Base-by-base conservation (phyloP, 1,140 invertebrate species). In the Adelges cooleyi region DNA sequence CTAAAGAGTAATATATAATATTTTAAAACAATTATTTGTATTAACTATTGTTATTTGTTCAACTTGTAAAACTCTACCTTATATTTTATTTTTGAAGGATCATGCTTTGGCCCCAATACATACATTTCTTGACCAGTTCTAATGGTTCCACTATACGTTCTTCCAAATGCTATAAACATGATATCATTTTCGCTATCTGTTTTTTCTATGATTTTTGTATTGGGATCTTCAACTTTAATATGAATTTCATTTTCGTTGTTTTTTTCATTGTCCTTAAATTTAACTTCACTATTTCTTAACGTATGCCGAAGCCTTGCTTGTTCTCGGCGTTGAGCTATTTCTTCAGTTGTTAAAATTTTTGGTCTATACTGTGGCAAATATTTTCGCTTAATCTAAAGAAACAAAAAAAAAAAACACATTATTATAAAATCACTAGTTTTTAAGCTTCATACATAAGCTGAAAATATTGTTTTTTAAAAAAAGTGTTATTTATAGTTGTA, bases 61-160 rank as follows among this genome's bases (percentile, higher is more conserved):
- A n/a, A n/a, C n/a, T n/a, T n/a, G n/a, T n/a, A n/a, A n/a, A n/a
- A n/a, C n/a, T n/a, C 65, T 69, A 77, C 74, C 69, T 75, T 73
- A 71, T 82, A 72, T 48, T 83, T 73, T 52, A 82, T 82, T 17
- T 71, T 69, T 5, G 68, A 69, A 1, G 90, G 92, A 77, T 93
- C 83, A 77, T 95, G 92, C 77, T 94, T 94, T 8, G 93, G 92
- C 8, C 91, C 86, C 8, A 97, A 76, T 29, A 95, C 87, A 77
- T 86, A 97, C 11, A 86, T 67, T 23, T 68, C 82, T 69, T 85
- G 81, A n/a, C 90, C 92, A 70, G 81, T 81, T 66, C 74, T 82
- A 8, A 98, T 71, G 51, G 79, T 87, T 9, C 95, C 95, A 75
- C 92, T 96, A 74, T 92, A 98, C 36, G 98, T 81, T 71, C 95